Evolutionary conservation across 1,140 invertebrate genomes (phyloP).

Genomic region (Argopecten irradians): DNA sequence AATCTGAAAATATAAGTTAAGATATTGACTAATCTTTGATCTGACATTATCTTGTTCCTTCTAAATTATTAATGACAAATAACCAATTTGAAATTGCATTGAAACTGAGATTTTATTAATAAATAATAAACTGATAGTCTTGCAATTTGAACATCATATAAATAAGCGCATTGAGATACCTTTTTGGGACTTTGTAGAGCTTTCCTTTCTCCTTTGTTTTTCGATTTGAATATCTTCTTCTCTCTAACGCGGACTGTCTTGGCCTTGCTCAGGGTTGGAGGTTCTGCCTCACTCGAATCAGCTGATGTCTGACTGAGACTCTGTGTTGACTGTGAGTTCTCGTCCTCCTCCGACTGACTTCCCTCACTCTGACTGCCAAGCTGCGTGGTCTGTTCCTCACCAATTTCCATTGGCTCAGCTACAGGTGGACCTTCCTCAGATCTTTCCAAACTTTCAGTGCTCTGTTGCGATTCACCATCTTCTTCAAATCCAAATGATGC

Average conservation of each 20-base stretch:
- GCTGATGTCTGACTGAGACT: conserved; percentile 49
- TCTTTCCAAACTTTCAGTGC: not conserved
- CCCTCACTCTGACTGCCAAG: conserved; percentile 26
- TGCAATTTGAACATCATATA: too few relatives aligned
- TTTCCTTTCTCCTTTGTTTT: conserved; percentile 54
- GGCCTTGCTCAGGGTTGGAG: conserved; percentile 27
- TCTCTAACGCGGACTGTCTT: conserved; percentile 44
- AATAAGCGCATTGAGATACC: conserved; percentile 46
- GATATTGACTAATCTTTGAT: too few relatives aligned
- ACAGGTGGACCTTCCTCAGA: conserved; percentile 24
- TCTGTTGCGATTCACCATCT: conserved; percentile 32
- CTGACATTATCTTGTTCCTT: too few relatives aligned
- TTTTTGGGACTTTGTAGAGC: conserved; percentile 59
- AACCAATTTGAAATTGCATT: too few relatives aligned
- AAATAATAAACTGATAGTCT: too few relatives aligned
- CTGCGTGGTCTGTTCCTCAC: not conserved
- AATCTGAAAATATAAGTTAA: too few relatives aligned
- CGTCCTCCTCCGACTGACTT: conserved; percentile 47
- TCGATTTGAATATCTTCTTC: conserved; percentile 65
- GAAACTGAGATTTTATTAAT: too few relatives aligned
- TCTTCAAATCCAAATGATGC: conserved; percentile 40
- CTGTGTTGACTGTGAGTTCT: conserved; percentile 55
- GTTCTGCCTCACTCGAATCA: conserved; percentile 24
- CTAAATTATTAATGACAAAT: too few relatives aligned
- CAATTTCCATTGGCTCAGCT: not conserved